Evolutionary conservation across 1,140 invertebrate genomes (phyloP), one percentile per base, ranked within the genome.

Genomic region (Macrotrachela quadricornifera): DNA sequence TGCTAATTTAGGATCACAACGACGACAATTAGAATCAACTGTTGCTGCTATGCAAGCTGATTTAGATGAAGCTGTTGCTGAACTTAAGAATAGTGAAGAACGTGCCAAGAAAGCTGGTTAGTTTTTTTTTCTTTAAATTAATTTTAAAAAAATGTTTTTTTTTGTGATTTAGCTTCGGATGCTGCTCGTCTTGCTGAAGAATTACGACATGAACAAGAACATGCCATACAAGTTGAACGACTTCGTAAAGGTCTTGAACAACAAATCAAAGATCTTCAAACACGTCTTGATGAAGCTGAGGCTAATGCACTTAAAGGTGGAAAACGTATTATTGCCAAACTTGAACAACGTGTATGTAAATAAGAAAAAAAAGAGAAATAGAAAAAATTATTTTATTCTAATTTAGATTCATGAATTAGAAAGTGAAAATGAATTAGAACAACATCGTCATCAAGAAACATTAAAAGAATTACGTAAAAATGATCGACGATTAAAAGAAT

Each of bases 11-110:
- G 80, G 81, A 44, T 80, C 84, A 59, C 83, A 85, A 71, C 96
- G 96, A 81, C 85, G 87, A 76, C 97, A 97, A 78, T 76, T 96
- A 62, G 92, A 97, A 70, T 80, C 81, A 59, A 92, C 97, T 75
- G 76, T 96, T 64, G 82, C 88, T 69, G 88, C 90, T 56, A 80
- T 96, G 65, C 86, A 94, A 75, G 78, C 79, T 59, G 73, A 74
- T 71, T 54, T 47, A 14, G 47, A 54, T 51, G 42, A 55, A 46
- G 17, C 48, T 49, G 45, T 57, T 49, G n/a, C 14, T 58, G 85
- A 91, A 71, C 83, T 85, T 64, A 86, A 88, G 78, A 85, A 85
- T 72, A 85, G 83, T 53, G 85, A 91, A 71, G 88, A 94, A 74
- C 88, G 91, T 75, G 84, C 84, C 57, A 92, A 92, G 80, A 51